A percentile compares a stretch with the other conserved stretches of the same genome.
phyloP scores from a whole-genome alignment of 2,888 invertebrate genomes.

The Mimumesa dahlbomi region DNA sequence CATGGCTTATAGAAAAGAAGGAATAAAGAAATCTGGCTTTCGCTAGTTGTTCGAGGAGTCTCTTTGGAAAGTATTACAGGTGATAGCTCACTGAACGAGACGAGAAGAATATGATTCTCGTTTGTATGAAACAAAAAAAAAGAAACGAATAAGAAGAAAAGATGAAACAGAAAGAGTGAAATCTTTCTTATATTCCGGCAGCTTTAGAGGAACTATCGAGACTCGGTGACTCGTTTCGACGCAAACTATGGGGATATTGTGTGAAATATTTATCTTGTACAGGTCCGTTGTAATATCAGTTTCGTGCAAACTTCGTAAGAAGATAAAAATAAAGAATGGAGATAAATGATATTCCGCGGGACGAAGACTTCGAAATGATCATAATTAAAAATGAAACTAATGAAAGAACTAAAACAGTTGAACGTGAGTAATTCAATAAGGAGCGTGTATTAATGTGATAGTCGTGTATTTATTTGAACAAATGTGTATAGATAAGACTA shows the following conservation, averaged over 20 bases:
- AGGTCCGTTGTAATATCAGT: slow-evolving; percentile 26
- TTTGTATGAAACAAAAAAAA: no score
- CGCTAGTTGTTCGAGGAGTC: background rate
- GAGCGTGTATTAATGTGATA: slow-evolving; percentile 73
- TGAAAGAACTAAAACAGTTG: no score
- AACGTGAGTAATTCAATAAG: slow-evolving; percentile 31
- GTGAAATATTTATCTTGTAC: slow-evolving; percentile 56
- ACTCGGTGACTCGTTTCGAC: slow-evolving; percentile 14
- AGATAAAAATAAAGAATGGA: background rate
- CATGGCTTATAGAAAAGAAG: background rate
- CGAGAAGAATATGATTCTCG: no score
- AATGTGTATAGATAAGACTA: slow-evolving; percentile 66
- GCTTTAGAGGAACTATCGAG: slow-evolving; percentile 44
- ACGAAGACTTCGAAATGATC: slow-evolving; percentile 19
- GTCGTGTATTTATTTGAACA: slow-evolving; percentile 75
- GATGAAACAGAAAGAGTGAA: slow-evolving; percentile 34
- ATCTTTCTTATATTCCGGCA: slow-evolving; percentile 52
- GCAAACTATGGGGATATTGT: slow-evolving; percentile 4
- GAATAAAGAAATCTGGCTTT: background rate
- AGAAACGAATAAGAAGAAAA: no score
- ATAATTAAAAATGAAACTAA: slow-evolving; percentile 21
- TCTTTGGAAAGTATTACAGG: background rate
- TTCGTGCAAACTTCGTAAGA: slow-evolving; percentile 15
- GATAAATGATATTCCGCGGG: background rate
- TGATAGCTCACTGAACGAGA: background rate